These are phyloP conservation scores for Alviniconcha marisindica DNA, from an alignment of 1,140 invertebrate species.

Conservation along the genomic window DNA sequence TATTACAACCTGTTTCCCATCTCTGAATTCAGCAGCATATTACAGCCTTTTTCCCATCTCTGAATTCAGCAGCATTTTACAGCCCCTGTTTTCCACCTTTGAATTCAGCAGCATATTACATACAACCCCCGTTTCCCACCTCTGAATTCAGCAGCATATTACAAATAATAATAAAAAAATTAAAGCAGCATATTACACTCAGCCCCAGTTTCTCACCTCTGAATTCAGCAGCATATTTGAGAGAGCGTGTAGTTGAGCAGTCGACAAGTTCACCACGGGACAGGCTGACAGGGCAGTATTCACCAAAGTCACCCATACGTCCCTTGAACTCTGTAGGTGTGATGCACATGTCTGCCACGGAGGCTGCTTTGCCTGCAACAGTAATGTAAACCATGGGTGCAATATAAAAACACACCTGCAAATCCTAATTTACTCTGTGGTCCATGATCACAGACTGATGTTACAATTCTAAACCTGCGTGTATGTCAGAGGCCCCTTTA, in stretches of 20 bases:
- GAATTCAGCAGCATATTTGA: slow-evolving; percentile 74
- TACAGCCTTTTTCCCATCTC: too few species aligned
- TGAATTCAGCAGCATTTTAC: too few species aligned
- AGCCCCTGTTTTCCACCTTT: too few species aligned
- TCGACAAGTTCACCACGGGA: slow-evolving; percentile 74
- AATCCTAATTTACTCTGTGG: too few species aligned
- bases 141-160: too few species aligned
- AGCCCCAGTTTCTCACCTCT: slow-evolving; percentile 63
- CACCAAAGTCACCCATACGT: slow-evolving; percentile 72
- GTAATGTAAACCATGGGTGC: too few species aligned
- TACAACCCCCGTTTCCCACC: too few species aligned
- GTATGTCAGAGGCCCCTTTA: too few species aligned
- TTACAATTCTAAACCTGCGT: too few species aligned
- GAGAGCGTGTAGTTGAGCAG: slow-evolving; percentile 65
- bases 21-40: slow-evolving; percentile 75
- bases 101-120: too few species aligned
- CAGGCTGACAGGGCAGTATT: slow-evolving; percentile 76
- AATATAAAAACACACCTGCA: too few species aligned
- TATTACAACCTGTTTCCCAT: slow-evolving; percentile 52
- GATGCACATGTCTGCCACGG: slow-evolving; percentile 74
- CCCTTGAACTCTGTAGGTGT: slow-evolving; percentile 73
- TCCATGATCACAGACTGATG: too few species aligned
- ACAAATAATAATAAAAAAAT: slow-evolving; percentile 64
- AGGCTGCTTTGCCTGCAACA: slow-evolving; percentile 72
- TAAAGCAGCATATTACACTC: slow-evolving; percentile 70